A percentile compares a stretch with the other conserved stretches of the same genome.
Conservation (phyloP, 2,113 vertebrate genomes). For the Chloropsis cyanopogon region DNA sequence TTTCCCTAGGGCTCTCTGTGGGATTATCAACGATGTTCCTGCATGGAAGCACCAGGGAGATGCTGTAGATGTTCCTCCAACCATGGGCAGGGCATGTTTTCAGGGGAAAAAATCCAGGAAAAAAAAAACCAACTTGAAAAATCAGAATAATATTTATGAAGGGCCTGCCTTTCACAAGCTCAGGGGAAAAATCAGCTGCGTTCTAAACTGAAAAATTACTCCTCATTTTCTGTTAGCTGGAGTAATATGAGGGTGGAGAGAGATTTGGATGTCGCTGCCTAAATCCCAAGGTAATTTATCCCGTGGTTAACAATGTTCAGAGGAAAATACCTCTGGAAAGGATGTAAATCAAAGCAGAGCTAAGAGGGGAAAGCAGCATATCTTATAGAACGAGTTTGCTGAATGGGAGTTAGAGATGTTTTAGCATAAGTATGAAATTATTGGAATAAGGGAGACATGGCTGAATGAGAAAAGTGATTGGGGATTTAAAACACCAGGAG, state of each 20-base stretch:
- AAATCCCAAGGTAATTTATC: slow-evolving; percentile 17
- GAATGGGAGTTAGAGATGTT: slow-evolving; percentile 28
- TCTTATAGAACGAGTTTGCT: not conserved
- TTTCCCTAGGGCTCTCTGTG: not conserved
- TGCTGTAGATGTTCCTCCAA: not conserved
- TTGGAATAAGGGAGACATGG: not conserved
- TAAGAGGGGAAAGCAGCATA: not conserved
- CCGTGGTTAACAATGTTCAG: not conserved
- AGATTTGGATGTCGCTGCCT: not conserved
- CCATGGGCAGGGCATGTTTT: fast-evolving
- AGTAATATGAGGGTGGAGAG: not conserved
- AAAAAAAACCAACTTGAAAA: not conserved
- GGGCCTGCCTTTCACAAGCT: not conserved
- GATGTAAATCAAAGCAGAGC: slow-evolving; percentile 21
- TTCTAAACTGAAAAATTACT: not conserved
- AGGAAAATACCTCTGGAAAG: not conserved
- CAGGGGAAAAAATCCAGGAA: not conserved
- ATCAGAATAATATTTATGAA: not conserved
- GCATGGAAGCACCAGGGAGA: not conserved
- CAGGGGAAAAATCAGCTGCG: not conserved
- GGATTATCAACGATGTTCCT: fast-evolving
- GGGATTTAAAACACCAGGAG: slow-evolving; percentile 20
- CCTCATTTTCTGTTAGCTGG: not conserved
- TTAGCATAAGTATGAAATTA: slow-evolving; percentile 1
- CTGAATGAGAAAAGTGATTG: not conserved